These are phyloP conservation scores for Dreissena polymorpha DNA, from an alignment of 1,140 invertebrate genomes.

Conservation along the genomic window DNA sequence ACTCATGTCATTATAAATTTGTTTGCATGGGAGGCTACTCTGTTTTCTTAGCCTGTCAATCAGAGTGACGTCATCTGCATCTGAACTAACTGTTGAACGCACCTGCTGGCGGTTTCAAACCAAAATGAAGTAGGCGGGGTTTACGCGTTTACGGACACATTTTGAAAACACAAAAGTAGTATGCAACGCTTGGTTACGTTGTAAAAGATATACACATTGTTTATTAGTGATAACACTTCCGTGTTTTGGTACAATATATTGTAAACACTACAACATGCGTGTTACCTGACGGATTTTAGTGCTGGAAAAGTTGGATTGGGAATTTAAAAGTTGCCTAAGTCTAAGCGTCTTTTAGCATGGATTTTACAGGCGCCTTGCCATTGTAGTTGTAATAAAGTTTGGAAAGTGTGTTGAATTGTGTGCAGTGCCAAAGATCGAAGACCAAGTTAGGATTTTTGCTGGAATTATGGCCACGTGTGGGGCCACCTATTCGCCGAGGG, in stretches of 20 bases:
- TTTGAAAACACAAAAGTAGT: constrained; percentile 49
- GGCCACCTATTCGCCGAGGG: constrained; percentile 30
- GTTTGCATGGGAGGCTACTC: no score
- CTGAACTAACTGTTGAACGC: constrained; percentile 32
- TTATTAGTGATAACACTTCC: constrained; percentile 25
- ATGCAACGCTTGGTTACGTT: constrained; percentile 38
- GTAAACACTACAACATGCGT: constrained; percentile 7
- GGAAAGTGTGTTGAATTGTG: not conserved
- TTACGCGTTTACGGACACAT: constrained; percentile 51
- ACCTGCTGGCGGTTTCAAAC: constrained; percentile 46
- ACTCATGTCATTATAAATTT: no score
- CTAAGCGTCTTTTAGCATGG: not conserved
- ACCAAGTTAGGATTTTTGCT: constrained; percentile 2
- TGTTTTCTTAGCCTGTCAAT: constrained; percentile 21
- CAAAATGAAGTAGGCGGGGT: constrained; percentile 42
- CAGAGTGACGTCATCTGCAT: constrained; percentile 39
- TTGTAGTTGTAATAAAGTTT: no score
- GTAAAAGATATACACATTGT: constrained; percentile 27
- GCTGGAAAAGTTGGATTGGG: not conserved
- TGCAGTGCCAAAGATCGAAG: not conserved
- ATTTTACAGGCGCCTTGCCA: not conserved
- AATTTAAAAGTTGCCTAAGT: constrained; percentile 4
- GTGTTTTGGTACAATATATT: constrained; percentile 4
- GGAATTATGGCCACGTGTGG: constrained; percentile 31
- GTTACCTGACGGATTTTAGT: not conserved